phyloP scores from a whole-genome alignment of 1,140 invertebrate genomes.

The Lordiphosa collinella region DNA sequence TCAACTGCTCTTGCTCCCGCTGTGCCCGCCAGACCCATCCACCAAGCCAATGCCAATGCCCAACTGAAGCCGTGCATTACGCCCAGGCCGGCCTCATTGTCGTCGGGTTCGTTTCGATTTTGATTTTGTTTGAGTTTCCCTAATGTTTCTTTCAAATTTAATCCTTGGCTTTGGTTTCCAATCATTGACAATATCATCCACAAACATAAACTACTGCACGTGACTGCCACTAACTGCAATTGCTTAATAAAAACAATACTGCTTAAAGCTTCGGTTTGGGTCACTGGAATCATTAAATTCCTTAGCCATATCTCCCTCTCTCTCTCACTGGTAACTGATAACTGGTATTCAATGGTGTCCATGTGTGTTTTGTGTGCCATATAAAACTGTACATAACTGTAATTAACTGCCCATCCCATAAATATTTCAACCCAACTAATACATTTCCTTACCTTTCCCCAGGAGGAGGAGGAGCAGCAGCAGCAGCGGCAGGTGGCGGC shows the following conservation, averaged over 20 bases:
- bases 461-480: constrained; percentile 40
- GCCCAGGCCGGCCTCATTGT: constrained; percentile 79
- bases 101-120: constrained; percentile 78
- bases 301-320: not conserved
- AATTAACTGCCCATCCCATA: constrained; percentile 27
- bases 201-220: constrained; percentile 20
- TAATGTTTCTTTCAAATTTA: constrained; percentile 15
- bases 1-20: constrained; percentile 32
- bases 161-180: constrained; percentile 25
- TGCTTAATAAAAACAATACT: constrained; percentile 11
- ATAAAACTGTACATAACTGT: constrained; percentile 49
- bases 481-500: constrained; percentile 31
- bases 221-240: constrained; percentile 36
- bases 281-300: constrained; percentile 1
- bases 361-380: constrained; percentile 48
- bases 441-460: constrained; percentile 19
- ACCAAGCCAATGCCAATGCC: constrained; percentile 31
- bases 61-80: constrained; percentile 70
- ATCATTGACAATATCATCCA: constrained; percentile 12
- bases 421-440: constrained; percentile 9
- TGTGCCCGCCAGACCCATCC: constrained; percentile 47
- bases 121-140: constrained; percentile 21
- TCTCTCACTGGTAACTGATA: not conserved
- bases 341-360: constrained; percentile 54
- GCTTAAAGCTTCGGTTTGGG: constrained; percentile 5